Base-by-base conservation (phyloP, 2,888 invertebrate species). In the Cordilura impudica region DNA sequence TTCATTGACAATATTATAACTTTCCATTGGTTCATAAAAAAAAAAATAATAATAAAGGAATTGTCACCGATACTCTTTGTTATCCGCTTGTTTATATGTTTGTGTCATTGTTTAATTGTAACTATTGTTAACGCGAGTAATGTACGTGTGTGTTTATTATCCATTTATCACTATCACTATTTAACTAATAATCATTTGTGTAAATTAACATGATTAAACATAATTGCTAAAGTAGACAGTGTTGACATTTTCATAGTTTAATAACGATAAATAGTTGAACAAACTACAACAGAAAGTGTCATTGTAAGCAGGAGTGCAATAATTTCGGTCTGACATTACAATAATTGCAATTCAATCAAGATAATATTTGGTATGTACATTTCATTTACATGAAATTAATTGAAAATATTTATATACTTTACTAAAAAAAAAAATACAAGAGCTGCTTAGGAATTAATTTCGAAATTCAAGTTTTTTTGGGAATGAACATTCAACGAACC, bases 71-170 rank as follows among this genome's bases (percentile, higher is more conserved):
- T 45, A 60, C 31, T 53, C 35, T 56, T 65, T 43, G 21, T 29
- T 49, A 86, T 84, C 82, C 87, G 87, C 86, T 86, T 84, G 85
- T n/a, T 19, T 18, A 8, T 35, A 2, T 4, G 21, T 66, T 35
- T 49, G 19, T 56, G 23, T 26, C 39, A 49, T 54, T 45, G 39
- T 67, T 67, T 21, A 23, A 12, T 45, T 35, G 10, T n/a, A 45
- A 67, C 53, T 54, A 51, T 65, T 54, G 43, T 45, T 54, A 23
- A 10, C 4, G 35, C n/a, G n/a, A n/a, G n/a, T n/a, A n/a, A n/a
- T n/a, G 35, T 39, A 39, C 35, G 35, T 39, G 39, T 29, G 12
- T 71, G n/a, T 31, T 26, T 58, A 53, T 45, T 67, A 51, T 61
- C 8, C 67, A 18, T 49, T 29, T 47, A 18, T 51, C 18, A 49